Percentiles rank a stretch among this genome's conserved stretches.
Conservation (phyloP, 64 coral and sea anemone species). For the Pachyseris speciosa region DNA sequence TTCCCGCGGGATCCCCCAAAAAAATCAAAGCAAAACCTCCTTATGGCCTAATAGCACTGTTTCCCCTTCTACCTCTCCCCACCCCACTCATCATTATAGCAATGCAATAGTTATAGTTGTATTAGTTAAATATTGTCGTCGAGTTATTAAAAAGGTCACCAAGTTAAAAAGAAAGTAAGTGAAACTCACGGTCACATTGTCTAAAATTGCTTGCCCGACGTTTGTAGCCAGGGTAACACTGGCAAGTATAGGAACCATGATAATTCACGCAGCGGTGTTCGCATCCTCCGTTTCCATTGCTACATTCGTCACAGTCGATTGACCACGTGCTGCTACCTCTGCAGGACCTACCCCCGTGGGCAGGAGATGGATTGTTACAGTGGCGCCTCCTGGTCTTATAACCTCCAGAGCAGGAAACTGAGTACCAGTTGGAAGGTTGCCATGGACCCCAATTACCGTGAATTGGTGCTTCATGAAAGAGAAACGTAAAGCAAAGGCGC, state of each 20-base stretch:
- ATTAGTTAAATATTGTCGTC: background rate
- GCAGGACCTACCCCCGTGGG: background rate
- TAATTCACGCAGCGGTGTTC: conserved; percentile 31
- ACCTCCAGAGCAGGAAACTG: background rate
- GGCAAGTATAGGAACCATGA: conserved; percentile 4
- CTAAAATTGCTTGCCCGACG: background rate
- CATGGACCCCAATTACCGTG: conserved; percentile 52
- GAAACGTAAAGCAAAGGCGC: background rate
- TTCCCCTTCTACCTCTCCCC: background rate
- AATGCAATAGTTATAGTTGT: background rate
- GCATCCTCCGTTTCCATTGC: conserved; percentile 24
- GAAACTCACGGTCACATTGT: conserved; percentile 17
- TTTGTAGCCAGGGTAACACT: conserved; percentile 44
- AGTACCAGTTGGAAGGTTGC: background rate
- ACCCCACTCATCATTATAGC: background rate
- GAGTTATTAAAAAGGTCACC: background rate
- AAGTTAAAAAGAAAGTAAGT: background rate
- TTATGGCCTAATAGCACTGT: background rate
- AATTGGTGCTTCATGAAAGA: background rate
- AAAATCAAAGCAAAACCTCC: background rate
- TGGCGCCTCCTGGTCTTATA: background rate
- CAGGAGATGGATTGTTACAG: conserved; percentile 47
- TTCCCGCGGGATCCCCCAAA: background rate
- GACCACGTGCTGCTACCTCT: background rate
- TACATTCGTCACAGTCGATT: conserved; percentile 45